Conservation (phyloP, 2,113 vertebrate genomes). For the Noctilio leporinus region DNA sequence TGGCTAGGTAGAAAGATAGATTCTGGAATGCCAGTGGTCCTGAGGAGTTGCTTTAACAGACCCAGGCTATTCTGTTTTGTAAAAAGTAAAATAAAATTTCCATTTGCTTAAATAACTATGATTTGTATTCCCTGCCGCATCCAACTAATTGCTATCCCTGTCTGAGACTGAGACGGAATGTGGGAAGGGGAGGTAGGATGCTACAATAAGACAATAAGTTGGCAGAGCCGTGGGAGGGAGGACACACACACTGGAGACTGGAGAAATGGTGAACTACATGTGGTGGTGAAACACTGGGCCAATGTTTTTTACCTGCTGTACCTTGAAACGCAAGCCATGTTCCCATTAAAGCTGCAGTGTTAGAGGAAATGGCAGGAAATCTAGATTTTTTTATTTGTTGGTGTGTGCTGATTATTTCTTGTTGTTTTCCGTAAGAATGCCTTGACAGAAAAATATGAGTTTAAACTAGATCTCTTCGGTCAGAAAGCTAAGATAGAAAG, state of each 20-base stretch:
- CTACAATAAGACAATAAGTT: not conserved
- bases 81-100: not conserved
- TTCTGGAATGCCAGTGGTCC: not conserved
- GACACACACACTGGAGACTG: rapidly evolving
- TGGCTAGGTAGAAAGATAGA: not conserved
- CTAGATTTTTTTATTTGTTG: too few species aligned
- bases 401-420: not conserved
- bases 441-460: not conserved
- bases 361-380: not conserved
- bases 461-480: not conserved
- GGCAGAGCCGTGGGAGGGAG: not conserved
- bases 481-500: not conserved
- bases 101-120: not conserved
- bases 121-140: not conserved
- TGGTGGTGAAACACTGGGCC: not conserved
- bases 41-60: not conserved
- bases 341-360: not conserved
- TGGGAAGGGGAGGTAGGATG: not conserved
- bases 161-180: not conserved
- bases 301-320: not conserved
- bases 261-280: not conserved
- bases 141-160: not conserved
- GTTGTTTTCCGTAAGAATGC: not conserved
- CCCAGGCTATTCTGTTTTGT: not conserved
- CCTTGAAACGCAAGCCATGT: not conserved